Conservation (phyloP, 2,888 invertebrate genomes). For the Baccha elongata region DNA sequence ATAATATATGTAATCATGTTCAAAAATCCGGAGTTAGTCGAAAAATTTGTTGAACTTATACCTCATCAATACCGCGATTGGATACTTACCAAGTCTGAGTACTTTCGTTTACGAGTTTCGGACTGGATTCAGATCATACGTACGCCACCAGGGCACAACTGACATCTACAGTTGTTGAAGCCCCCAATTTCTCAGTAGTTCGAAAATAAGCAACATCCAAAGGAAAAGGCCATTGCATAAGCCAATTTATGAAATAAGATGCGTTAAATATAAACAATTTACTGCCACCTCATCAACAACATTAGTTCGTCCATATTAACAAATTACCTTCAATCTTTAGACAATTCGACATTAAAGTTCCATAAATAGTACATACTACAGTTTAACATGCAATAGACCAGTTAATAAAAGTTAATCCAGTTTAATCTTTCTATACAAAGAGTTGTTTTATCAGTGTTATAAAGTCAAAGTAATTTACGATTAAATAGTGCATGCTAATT, state of each 20-base stretch:
- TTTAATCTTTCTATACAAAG: conserved; percentile 57
- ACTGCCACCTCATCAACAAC: conserved; percentile 23
- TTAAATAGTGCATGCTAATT: conserved; percentile 22
- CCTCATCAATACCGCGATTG: conserved; percentile 81
- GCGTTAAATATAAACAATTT: conserved; percentile 72
- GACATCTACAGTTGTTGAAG: conserved; percentile 80
- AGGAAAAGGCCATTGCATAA: conserved; percentile 44
- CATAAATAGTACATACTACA: conserved; percentile 61
- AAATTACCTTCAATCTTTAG: conserved; percentile 63
- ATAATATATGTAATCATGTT: conserved; percentile 81
- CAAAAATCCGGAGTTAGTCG: conserved; percentile 81
- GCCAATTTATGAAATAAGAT: conserved; percentile 58
- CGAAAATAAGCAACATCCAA: conserved; percentile 52
- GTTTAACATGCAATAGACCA: conserved; percentile 67
- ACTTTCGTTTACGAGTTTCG: conserved; percentile 80
- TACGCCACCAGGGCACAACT: conserved; percentile 80
- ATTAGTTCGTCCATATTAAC: conserved; percentile 56
- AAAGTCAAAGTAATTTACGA: conserved; percentile 64
- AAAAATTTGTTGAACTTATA: conserved; percentile 79
- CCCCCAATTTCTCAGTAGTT: conserved; percentile 74
- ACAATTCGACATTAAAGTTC: conserved; percentile 67
- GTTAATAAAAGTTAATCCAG: conserved; percentile 56
- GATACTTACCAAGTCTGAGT: conserved; percentile 80
- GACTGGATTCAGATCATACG: conserved; percentile 81
- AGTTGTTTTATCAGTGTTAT: conserved; percentile 69